Evolutionary conservation across 2,113 vertebrate genomes (phyloP).

Genomic region (Aptenodytes patagonicus): DNA sequence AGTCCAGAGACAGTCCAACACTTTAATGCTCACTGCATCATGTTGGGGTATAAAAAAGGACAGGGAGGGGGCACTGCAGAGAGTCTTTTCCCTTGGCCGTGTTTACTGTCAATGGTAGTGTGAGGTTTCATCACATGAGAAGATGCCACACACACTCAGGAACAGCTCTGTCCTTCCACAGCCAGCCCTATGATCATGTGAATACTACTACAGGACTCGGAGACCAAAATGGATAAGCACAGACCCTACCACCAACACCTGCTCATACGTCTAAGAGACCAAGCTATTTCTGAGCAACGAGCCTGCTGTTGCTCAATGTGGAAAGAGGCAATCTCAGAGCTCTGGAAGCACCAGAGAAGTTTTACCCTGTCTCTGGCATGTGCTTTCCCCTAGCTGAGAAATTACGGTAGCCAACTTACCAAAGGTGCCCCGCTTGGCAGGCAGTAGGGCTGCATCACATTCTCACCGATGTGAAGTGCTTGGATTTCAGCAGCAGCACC

Average conservation of each 20-base stretch:
- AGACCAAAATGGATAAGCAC: neutral
- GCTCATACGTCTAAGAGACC: accelerated
- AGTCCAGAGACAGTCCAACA: neutral
- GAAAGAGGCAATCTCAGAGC: neutral
- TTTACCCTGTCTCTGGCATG: neutral
- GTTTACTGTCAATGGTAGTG: too few species aligned
- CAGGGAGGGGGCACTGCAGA: neutral
- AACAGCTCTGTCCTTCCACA: neutral
- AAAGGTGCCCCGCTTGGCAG: neutral
- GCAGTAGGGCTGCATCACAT: neutral
- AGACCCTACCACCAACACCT: neutral
- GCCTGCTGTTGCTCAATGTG: neutral
- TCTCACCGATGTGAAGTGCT: neutral
- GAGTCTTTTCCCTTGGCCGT: neutral
- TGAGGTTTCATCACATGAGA: neutral
- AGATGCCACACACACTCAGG: neutral
- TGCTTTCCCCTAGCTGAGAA: neutral
- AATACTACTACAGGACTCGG: neutral
- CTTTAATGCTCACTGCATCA: accelerated
- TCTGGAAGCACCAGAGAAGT: neutral
- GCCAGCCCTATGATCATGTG: neutral
- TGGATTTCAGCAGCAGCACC: neutral
- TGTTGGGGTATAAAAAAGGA: neutral
- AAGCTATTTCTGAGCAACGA: neutral
- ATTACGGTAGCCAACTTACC: neutral